phyloP scores from a whole-genome alignment of 2,113 vertebrate species.

The Asarcornis scutulata region DNA sequence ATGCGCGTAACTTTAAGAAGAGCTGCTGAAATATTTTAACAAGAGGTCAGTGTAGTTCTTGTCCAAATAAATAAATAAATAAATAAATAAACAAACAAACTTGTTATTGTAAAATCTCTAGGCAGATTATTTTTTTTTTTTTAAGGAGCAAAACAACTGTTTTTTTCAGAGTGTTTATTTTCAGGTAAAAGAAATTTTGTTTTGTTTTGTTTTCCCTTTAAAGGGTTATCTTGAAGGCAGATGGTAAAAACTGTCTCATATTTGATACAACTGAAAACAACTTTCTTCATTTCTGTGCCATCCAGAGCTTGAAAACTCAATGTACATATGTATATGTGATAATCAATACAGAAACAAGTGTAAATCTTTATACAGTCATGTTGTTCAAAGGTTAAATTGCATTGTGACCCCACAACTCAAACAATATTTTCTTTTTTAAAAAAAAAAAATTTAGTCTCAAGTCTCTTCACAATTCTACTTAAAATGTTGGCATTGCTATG shows the following conservation, averaged over 20 bases:
- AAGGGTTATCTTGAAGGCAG: not conserved
- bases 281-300: not conserved
- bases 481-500: not conserved
- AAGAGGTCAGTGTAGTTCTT: not conserved
- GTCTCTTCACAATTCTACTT: not conserved
- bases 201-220: not conserved
- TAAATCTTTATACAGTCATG: not conserved
- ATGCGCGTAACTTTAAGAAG: not conserved
- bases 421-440: not conserved
- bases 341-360: not conserved
- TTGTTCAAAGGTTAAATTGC: not conserved
- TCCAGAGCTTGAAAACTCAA: not conserved
- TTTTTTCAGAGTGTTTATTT: not conserved
- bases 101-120: not conserved
- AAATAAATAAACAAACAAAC: not conserved
- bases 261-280: not conserved
- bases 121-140: not conserved
- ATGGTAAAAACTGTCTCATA: not conserved
- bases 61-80: not conserved
- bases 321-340: not conserved
- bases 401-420: not conserved
- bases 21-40: not conserved
- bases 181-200: not conserved
- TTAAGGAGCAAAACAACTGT: not conserved
- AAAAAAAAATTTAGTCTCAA: not conserved